These are phyloP conservation scores for Crax fasciolata DNA, from an alignment of 2,797 vertebrate genomes.

Conservation along the genomic window DNA sequence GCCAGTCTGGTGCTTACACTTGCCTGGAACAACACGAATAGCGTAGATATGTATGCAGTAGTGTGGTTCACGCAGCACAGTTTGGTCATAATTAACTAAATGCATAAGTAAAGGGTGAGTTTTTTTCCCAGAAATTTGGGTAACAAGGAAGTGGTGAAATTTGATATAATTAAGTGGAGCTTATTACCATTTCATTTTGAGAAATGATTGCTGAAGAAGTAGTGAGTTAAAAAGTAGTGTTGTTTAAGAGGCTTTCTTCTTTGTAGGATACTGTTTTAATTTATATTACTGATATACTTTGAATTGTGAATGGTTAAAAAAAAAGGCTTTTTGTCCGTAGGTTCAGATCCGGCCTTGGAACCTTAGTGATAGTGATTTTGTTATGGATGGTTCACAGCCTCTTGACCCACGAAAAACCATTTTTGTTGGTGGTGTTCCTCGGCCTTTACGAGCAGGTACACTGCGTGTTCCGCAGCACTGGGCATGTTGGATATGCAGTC, in stretches of 20 bases:
- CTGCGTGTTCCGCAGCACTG: conserved; percentile 43
- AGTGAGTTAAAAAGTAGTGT: background rate
- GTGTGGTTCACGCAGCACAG: background rate
- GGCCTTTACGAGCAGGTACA: conserved; percentile 96
- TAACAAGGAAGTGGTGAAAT: conserved; percentile 64
- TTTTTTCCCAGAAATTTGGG: conserved; percentile 29
- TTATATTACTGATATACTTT: conserved; percentile 26
- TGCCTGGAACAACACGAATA: background rate
- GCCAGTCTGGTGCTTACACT: background rate
- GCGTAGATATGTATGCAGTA: background rate
- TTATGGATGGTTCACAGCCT: conserved; percentile 99
- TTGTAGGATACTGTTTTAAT: conserved; percentile 13
- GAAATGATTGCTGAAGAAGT: background rate
- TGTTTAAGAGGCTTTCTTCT: background rate
- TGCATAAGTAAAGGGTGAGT: background rate
- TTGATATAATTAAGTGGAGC: background rate
- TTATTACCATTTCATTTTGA: background rate
- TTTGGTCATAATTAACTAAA: conserved; percentile 29
- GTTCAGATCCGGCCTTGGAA: conserved; percentile 99
- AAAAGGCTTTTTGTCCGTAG: conserved; percentile 78
- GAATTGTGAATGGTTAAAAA: conserved; percentile 65
- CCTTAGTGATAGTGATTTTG: conserved; percentile 99
- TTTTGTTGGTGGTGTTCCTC: conserved; percentile 98
- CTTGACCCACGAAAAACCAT: conserved; percentile 99
- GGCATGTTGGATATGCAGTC: conserved; percentile 33